Evolutionary conservation across 1,140 invertebrate genomes (phyloP), one percentile per base, ranked within the genome.

Genomic region (Drosophila pruinosa): DNA sequence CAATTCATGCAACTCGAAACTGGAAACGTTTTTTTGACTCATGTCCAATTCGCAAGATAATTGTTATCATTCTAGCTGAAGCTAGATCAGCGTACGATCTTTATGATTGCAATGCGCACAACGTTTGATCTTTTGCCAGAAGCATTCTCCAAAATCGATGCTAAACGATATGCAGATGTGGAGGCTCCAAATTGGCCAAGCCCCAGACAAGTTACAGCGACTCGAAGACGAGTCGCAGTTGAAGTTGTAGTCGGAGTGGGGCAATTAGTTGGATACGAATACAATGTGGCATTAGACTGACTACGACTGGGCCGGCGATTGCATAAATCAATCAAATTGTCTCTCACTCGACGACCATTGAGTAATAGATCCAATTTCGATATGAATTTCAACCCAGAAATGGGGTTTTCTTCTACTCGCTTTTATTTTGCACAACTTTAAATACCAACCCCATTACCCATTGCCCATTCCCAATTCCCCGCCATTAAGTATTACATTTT

Each of bases 321-420:
- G 82, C 82, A 89, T 88, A 88, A 88, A 88, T 88, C 82, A 88
- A 88, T 88, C 82, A 88, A 88, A 89, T 88, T 88, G 82, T 82
- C 78, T 83, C 78, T 78, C 78, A 82, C 78, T 82, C 72, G 73
- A 54, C 53, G 78, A 62, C 43, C 78, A 88, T 88, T 88, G 82
- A 78, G 82, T 89, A 88, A 88, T 88, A 88, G 82, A 89, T 89
- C 75, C 83, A 88, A 88, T 88, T 88, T 89, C 83, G 82, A 88
- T 88, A 88, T 88, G 82, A 89, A 88, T 68, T 75, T 72, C 62
- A 63, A 12, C 36, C 38, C 56, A 64, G 74, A 78, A 81, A 78
- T 75, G 69, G 74, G 82, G 81, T 56, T 78, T 88, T 68, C 62
- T 85, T 58, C 57, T 61, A 8, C 52, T n/a, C 83, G 19, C 26